Conservation (phyloP, 2,888 invertebrate species). For the Serripes groenlandicus region DNA sequence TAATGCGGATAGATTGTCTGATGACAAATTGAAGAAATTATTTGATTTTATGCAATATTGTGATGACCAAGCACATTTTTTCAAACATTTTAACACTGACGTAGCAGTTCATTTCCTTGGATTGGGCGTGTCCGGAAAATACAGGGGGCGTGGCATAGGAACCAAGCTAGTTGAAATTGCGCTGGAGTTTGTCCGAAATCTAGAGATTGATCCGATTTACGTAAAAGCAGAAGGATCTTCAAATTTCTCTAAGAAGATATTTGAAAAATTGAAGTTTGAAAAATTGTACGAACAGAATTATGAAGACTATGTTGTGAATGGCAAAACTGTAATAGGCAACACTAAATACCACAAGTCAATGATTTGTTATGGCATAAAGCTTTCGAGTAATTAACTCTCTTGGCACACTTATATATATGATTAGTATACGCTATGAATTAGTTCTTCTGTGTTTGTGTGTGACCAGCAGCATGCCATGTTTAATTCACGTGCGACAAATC, state of each 20-base stretch:
- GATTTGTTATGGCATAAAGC: constrained; percentile 24
- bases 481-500: too few relatives aligned
- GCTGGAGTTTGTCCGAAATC: constrained; percentile 33
- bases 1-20: constrained; percentile 4
- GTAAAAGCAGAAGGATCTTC: constrained; percentile 39
- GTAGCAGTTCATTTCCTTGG: constrained; percentile 38
- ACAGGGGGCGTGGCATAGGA: constrained; percentile 22
- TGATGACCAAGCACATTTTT: constrained; percentile 35
- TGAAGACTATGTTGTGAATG: constrained; percentile 26
- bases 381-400: background rate
- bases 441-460: too few relatives aligned
- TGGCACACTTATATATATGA: too few relatives aligned
- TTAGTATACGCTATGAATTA: too few relatives aligned
- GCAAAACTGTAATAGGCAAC: constrained; percentile 23
- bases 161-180: constrained; percentile 15
- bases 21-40: constrained; percentile 10
- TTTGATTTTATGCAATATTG: constrained; percentile 11
- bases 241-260: constrained; percentile 36
- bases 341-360: constrained; percentile 35
- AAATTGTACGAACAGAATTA: constrained; percentile 18
- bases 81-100: constrained; percentile 19
- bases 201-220: constrained; percentile 33
- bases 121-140: constrained; percentile 25
- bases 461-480: too few relatives aligned
- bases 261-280: constrained; percentile 31